These are phyloP conservation scores for Pongo abelii DNA, from an alignment of 2,113 vertebrate genomes.

Conservation along the genomic window DNA sequence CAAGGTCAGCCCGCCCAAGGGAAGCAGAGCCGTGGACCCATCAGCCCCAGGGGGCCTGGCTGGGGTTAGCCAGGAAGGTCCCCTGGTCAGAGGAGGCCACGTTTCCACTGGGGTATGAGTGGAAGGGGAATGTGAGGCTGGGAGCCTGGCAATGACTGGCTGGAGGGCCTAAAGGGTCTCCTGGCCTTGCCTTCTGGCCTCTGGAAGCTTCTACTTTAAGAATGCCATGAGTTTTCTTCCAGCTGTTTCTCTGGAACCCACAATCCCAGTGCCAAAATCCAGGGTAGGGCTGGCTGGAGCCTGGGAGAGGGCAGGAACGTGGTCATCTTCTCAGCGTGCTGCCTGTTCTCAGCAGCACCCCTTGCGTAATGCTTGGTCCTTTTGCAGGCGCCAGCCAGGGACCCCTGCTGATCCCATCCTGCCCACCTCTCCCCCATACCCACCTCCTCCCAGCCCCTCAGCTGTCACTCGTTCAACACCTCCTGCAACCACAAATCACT, in stretches of 20 bases:
- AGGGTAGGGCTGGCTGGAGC: not conserved
- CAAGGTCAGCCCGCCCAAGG: no score
- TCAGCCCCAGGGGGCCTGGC: not conserved
- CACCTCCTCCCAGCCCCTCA: not conserved
- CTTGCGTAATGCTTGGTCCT: not conserved
- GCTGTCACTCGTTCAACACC: slow-evolving; percentile 51
- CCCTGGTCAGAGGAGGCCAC: not conserved
- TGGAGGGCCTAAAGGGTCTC: not conserved
- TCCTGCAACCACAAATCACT: slow-evolving; percentile 64
- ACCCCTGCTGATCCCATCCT: not conserved
- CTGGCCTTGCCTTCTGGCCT: not conserved
- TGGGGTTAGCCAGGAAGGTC: not conserved
- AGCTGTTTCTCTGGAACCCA: not conserved
- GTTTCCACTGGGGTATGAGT: not conserved
- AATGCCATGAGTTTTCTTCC: not conserved
- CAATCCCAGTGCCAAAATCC: not conserved
- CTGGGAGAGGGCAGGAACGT: not conserved
- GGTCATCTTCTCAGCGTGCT: not conserved
- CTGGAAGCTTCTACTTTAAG: not conserved
- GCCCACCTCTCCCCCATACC: not conserved
- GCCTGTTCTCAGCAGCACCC: not conserved
- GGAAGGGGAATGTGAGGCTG: not conserved
- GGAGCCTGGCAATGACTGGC: not conserved
- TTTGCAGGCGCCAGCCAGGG: not conserved
- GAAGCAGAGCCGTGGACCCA: not conserved